A percentile compares a stretch with the other conserved stretches of the same genome.
phyloP scores from a whole-genome alignment of 2,888 invertebrate species.

The Drosophila suboccidentalis region DNA sequence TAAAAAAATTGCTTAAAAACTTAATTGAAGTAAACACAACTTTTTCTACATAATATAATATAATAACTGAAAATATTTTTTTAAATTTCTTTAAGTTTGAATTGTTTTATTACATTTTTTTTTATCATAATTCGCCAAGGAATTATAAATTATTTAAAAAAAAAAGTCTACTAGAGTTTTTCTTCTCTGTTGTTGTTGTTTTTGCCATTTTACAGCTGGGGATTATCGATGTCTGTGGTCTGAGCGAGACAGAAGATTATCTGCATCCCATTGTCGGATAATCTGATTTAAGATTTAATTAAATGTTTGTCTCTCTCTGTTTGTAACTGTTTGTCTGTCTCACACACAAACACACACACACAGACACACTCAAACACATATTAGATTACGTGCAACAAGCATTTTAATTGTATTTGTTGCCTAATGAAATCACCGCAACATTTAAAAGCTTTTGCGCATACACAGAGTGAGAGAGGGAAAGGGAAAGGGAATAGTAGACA shows the following conservation, averaged over 20 bases:
- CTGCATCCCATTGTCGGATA: slow-evolving; percentile 62
- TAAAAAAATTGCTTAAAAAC: too few species aligned
- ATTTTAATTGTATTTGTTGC: slow-evolving; percentile 73
- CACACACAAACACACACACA: neutral
- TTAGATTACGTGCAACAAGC: slow-evolving; percentile 74
- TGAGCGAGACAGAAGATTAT: slow-evolving; percentile 6
- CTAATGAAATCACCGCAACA: slow-evolving; percentile 70
- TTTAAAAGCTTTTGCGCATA: slow-evolving; percentile 64
- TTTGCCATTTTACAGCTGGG: slow-evolving; percentile 1
- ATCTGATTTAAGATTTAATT: slow-evolving; percentile 72
- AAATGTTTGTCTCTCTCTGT: slow-evolving; percentile 46
- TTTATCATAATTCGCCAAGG: too few species aligned
- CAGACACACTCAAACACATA: slow-evolving; percentile 28
- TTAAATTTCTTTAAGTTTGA: too few species aligned
- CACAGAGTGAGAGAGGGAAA: neutral
- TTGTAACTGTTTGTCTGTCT: slow-evolving; percentile 23
- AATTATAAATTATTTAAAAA: too few species aligned
- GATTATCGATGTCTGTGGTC: slow-evolving; percentile 6
- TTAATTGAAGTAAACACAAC: too few species aligned
- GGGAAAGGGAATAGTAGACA: neutral
- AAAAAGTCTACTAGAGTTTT: neutral
- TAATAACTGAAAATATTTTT: too few species aligned
- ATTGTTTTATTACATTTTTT: too few species aligned
- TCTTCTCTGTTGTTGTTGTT: neutral
- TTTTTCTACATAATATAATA: too few species aligned